Conservation (phyloP, 2,113 vertebrate genomes). For the Abramis brama region DNA sequence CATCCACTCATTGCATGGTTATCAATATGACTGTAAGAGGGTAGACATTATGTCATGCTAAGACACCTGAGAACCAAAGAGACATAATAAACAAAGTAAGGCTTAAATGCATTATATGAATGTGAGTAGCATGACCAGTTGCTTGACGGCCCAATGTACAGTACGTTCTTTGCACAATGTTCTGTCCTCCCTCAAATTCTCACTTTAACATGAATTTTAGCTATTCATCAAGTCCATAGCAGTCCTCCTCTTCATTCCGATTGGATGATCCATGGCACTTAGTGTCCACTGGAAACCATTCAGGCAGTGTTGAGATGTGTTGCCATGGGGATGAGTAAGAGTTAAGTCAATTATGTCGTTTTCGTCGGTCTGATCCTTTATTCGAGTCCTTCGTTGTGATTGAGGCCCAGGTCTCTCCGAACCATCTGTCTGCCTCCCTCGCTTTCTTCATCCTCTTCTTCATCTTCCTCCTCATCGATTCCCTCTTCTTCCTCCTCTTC, state of each 20-base stretch:
- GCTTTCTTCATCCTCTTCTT: constrained; percentile 82
- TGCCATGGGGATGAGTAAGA: constrained; percentile 27
- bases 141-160: constrained; percentile 5
- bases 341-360: constrained; percentile 37
- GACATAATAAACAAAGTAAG: constrained; percentile 55
- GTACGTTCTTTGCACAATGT: constrained; percentile 22
- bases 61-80: constrained; percentile 73
- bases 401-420: constrained; percentile 85
- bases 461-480: constrained; percentile 81
- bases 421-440: constrained; percentile 81
- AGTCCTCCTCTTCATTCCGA: constrained; percentile 17
- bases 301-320: constrained; percentile 36
- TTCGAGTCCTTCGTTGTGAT: constrained; percentile 92
- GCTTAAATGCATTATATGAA: constrained; percentile 48
- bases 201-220: background rate
- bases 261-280: constrained; percentile 36
- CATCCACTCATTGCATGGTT: constrained; percentile 42
- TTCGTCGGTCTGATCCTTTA: constrained; percentile 59
- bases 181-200: constrained; percentile 29
- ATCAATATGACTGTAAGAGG: constrained; percentile 10
- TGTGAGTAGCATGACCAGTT: constrained; percentile 45
- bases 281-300: constrained; percentile 46
- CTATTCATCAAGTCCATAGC: background rate
- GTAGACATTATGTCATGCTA: constrained; percentile 58
- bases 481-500: constrained; percentile 86